Conservation (phyloP, 2,888 invertebrate species). For the Nemotelus nigrinus region DNA sequence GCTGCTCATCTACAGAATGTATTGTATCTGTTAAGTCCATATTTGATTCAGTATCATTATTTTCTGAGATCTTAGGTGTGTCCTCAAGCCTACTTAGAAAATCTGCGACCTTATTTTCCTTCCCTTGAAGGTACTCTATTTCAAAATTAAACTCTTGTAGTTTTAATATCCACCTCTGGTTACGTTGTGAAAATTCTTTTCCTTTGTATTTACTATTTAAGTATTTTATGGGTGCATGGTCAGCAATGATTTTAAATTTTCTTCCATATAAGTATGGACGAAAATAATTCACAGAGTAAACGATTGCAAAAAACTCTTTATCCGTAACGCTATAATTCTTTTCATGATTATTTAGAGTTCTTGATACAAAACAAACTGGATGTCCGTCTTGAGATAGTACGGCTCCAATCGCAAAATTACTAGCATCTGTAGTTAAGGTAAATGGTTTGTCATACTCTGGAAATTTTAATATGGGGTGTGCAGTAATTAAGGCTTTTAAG, state of each 20-base stretch:
- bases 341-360: conserved; percentile 48
- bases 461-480: conserved; percentile 46
- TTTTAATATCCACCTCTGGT: conserved; percentile 49
- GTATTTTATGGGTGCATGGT: conserved; percentile 49
- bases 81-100: conserved; percentile 49
- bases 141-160: conserved; percentile 46
- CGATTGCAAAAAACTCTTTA: conserved; percentile 50
- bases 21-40: conserved; percentile 43
- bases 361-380: conserved; percentile 47
- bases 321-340: conserved; percentile 48
- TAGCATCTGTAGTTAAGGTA: conserved; percentile 43
- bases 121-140: conserved; percentile 44
- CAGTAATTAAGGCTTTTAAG: conserved; percentile 42
- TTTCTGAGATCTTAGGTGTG: conserved; percentile 41
- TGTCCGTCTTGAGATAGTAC: conserved; percentile 47
- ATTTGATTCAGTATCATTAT: conserved; percentile 45
- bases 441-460: conserved; percentile 44
- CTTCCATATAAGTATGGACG: conserved; percentile 48
- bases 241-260: conserved; percentile 49
- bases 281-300: conserved; percentile 47
- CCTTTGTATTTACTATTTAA: conserved; percentile 49
- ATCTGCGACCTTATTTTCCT: conserved; percentile 47
- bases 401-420: conserved; percentile 45
- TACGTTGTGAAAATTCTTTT: conserved; percentile 46
- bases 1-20: conserved; percentile 40